Conservation (phyloP, 2,888 invertebrate genomes). For the Ophonus ardosiacus region DNA sequence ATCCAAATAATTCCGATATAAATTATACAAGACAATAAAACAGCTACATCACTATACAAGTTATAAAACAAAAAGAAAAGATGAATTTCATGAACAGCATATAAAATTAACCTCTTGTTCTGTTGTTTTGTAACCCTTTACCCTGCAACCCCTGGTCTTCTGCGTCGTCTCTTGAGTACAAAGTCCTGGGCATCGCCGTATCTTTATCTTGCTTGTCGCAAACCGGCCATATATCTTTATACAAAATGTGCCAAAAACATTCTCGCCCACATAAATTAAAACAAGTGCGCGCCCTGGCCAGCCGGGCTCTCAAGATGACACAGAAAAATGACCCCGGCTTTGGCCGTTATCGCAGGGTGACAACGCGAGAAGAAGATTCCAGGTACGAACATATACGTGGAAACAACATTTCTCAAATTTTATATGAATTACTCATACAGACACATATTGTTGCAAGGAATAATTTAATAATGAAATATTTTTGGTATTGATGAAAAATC, state of each 20-base stretch:
- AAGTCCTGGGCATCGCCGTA: slow-evolving; percentile 52
- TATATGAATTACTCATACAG: neutral
- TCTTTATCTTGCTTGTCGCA: slow-evolving; percentile 62
- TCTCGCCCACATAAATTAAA: slow-evolving; percentile 64
- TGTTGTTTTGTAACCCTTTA: neutral
- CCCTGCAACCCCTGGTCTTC: neutral
- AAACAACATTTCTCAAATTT: neutral
- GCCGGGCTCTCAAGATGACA: slow-evolving; percentile 60
- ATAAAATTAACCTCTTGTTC: slow-evolving; percentile 31
- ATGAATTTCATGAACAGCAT: slow-evolving; percentile 50
- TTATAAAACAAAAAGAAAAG: slow-evolving; percentile 10
- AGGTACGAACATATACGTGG: neutral
- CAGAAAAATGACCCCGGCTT: slow-evolving; percentile 61
- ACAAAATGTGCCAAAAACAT: slow-evolving; percentile 65
- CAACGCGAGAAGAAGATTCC: neutral
- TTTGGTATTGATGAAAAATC: too few relatives aligned
- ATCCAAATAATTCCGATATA: slow-evolving; percentile 13
- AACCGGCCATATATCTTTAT: slow-evolving; percentile 63
- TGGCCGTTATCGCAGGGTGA: neutral
- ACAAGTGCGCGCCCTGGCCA: slow-evolving; percentile 51
- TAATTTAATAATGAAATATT: too few relatives aligned
- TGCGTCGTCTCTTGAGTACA: neutral
- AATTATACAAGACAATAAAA: neutral
- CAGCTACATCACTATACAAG: neutral
- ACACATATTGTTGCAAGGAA: too few relatives aligned